phyloP scores from a whole-genome alignment of 2,888 invertebrate genomes.

The Diploptera punctata region DNA sequence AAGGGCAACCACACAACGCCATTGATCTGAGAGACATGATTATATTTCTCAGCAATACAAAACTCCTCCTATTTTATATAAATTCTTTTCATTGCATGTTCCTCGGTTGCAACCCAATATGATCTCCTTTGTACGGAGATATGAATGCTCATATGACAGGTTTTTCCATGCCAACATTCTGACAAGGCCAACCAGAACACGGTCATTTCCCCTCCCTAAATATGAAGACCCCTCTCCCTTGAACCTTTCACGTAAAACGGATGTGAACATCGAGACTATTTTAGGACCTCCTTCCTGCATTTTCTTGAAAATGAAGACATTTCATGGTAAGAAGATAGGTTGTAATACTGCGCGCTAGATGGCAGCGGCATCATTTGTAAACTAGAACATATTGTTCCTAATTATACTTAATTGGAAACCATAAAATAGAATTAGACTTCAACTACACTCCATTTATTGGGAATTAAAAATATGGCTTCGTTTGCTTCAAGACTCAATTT shows the following conservation, averaged over 20 bases:
- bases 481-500: no score
- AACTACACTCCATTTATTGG: no score
- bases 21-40: no score
- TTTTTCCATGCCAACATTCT: background rate
- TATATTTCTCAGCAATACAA: no score
- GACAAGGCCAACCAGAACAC: constrained; percentile 27
- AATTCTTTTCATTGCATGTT: background rate
- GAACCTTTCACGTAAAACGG: background rate
- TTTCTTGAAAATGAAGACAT: background rate
- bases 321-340: background rate
- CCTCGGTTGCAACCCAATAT: constrained; percentile 16
- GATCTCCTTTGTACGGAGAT: background rate
- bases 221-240: background rate
- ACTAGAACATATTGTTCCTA: no score
- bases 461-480: no score
- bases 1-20: no score
- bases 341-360: no score
- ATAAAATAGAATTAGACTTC: no score
- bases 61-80: background rate
- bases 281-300: background rate
- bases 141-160: background rate
- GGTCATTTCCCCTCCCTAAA: background rate
- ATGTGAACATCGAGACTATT: background rate
- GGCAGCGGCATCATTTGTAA: no score
- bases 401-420: no score